These are phyloP conservation scores for Drosophila azteca DNA, from an alignment of 1,140 invertebrate species.

Conservation along the genomic window DNA sequence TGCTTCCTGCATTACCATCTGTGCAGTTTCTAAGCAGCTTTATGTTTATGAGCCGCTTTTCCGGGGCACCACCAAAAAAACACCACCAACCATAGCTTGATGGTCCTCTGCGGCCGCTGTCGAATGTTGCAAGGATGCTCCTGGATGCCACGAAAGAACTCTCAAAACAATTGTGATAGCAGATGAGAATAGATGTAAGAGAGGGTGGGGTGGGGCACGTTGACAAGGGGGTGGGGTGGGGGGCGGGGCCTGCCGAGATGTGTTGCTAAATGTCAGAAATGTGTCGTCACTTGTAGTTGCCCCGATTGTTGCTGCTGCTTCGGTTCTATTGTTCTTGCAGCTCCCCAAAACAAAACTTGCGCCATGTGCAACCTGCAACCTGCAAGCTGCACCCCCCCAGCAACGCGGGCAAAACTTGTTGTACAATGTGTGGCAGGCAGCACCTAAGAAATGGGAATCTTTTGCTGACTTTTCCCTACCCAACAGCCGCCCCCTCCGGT, in stretches of 20 bases:
- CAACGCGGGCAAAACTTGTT: slow-evolving; percentile 52
- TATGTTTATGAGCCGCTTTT: slow-evolving; percentile 78
- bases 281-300: slow-evolving; percentile 69
- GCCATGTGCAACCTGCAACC: slow-evolving; percentile 30
- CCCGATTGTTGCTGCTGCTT: slow-evolving; percentile 20
- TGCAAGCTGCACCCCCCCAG: slow-evolving; percentile 23
- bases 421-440: slow-evolving; percentile 62
- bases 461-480: not conserved
- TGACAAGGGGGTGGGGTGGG: not conserved
- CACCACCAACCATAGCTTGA: slow-evolving; percentile 20
- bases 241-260: slow-evolving; percentile 20
- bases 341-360: slow-evolving; percentile 39
- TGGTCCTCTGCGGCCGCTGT: slow-evolving; percentile 14
- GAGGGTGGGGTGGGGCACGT: no score
- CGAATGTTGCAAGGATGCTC: slow-evolving; percentile 23
- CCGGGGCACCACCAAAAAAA: slow-evolving; percentile 1
- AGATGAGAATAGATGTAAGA: slow-evolving; percentile 4
- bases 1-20: slow-evolving; percentile 38
- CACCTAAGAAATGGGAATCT: slow-evolving; percentile 44
- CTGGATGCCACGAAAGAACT: not conserved
- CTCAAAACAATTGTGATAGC: slow-evolving; percentile 53
- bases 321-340: slow-evolving; percentile 35
- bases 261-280: slow-evolving; percentile 72
- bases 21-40: slow-evolving; percentile 77
- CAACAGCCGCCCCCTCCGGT: slow-evolving; percentile 7